Evolutionary conservation across 1,140 invertebrate species (phyloP).

Genomic region (Eupeodes corollae): DNA sequence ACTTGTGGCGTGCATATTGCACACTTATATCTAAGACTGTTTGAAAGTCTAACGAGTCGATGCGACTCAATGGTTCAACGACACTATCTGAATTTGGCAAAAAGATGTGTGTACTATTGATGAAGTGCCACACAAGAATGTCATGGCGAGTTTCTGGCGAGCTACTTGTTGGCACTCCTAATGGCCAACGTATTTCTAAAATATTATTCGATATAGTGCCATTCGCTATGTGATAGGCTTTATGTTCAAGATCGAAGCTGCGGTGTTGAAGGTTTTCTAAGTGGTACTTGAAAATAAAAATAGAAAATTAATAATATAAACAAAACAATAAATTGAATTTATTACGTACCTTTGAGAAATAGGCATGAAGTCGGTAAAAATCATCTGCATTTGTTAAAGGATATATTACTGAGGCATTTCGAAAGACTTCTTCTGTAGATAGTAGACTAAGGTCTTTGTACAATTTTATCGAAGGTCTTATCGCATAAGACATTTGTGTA

Average conservation of each 20-base stretch:
- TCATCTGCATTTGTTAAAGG: constrained; percentile 50
- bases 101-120: constrained; percentile 72
- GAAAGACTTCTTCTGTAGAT: constrained; percentile 39
- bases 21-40: constrained; percentile 50
- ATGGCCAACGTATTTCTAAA: constrained; percentile 57
- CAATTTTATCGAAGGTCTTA: constrained; percentile 43
- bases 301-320: neutral
- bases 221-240: constrained; percentile 32
- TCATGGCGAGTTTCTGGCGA: constrained; percentile 70
- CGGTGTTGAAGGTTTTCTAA: constrained; percentile 40
- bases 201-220: constrained; percentile 39
- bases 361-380: constrained; percentile 59
- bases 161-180: constrained; percentile 58
- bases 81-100: constrained; percentile 56
- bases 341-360: constrained; percentile 49
- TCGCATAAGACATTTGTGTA: constrained; percentile 40
- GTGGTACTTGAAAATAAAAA: constrained; percentile 26
- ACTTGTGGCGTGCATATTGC: constrained; percentile 45
- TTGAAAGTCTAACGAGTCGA: constrained; percentile 54
- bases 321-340: constrained; percentile 1
- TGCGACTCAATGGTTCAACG: constrained; percentile 44
- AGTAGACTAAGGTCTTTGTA: constrained; percentile 39
- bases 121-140: constrained; percentile 70
- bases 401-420: constrained; percentile 49
- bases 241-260: constrained; percentile 40